Conservation (phyloP, 1,140 invertebrate genomes). For the Delia radicum region DNA sequence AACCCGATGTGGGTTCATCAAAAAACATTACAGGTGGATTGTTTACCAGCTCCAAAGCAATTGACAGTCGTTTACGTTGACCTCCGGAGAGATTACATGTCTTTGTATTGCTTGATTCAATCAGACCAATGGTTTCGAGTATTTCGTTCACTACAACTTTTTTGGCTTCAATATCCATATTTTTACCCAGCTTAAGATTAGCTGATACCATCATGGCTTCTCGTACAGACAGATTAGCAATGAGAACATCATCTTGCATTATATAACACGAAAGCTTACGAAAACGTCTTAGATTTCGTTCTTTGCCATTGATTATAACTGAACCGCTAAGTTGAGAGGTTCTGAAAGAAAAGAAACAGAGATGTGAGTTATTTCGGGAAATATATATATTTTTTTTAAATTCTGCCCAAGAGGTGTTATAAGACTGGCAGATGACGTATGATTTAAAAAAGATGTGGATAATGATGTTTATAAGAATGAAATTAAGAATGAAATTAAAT, state of each 20-base stretch:
- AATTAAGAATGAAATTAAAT: too few relatives aligned
- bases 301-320: conserved; percentile 82
- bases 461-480: too few relatives aligned
- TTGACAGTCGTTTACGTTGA: conserved; percentile 88
- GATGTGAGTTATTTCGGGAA: neutral
- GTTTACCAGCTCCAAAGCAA: conserved; percentile 81
- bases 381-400: too few relatives aligned
- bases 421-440: too few relatives aligned
- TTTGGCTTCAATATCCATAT: conserved; percentile 72
- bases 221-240: conserved; percentile 82
- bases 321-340: conserved; percentile 74
- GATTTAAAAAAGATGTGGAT: too few relatives aligned
- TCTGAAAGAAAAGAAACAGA: conserved; percentile 57
- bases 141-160: conserved; percentile 81
- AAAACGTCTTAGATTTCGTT: conserved; percentile 81
- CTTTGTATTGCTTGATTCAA: conserved; percentile 75
- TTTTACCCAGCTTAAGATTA: conserved; percentile 86
- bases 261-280: conserved; percentile 93
- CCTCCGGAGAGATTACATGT: conserved; percentile 86
- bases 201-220: conserved; percentile 91
- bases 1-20: conserved; percentile 94
- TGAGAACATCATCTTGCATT: conserved; percentile 92
- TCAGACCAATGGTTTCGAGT: conserved; percentile 72
- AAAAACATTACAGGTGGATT: conserved; percentile 97
- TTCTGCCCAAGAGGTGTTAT: too few relatives aligned